Percentiles rank a stretch among this genome's conserved stretches.
Conservation (phyloP, 1,140 invertebrate genomes). For the Drosophila grimshawi region DNA sequence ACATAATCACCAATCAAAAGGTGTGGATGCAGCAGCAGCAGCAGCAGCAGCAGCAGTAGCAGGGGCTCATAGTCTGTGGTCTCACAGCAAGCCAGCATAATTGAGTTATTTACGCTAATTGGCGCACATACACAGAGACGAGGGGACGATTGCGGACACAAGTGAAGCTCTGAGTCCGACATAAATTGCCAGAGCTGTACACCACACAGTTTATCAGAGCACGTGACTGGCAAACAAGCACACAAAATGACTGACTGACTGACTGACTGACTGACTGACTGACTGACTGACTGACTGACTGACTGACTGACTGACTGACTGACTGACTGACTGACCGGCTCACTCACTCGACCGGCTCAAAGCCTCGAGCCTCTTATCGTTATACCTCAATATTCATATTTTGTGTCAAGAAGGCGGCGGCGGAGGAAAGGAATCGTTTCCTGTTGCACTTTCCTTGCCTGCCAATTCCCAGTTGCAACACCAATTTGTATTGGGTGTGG, state of each 20-base stretch:
- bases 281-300: conserved; percentile 4
- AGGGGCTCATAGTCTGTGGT: neutral
- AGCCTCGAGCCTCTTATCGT: conserved; percentile 1
- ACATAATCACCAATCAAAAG: conserved; percentile 71
- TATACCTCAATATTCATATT: conserved; percentile 34
- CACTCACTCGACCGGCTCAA: conserved; percentile 10
- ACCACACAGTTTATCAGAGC: conserved; percentile 62
- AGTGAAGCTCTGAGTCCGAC: conserved; percentile 18
- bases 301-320: conserved; percentile 36
- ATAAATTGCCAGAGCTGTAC: conserved; percentile 56
- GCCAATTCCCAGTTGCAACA: neutral
- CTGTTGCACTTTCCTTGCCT: conserved; percentile 52
- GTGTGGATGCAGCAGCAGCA: conserved; percentile 57
- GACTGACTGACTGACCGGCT: neutral
- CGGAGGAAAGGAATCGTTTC: conserved; percentile 27
- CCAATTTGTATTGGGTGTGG: conserved; percentile 7
- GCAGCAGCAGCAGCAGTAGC: neutral
- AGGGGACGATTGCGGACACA: neutral
- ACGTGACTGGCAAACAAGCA: conserved; percentile 38
- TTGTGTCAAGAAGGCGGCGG: conserved; percentile 11
- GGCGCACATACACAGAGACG: conserved; percentile 24
- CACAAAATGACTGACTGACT: conserved; percentile 23
- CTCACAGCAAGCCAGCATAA: conserved; percentile 56
- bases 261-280: conserved; percentile 19
- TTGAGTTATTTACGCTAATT: conserved; percentile 80